These are phyloP conservation scores for Drosophila lacteicornis DNA, from an alignment of 1,140 invertebrate genomes.

Conservation along the genomic window DNA sequence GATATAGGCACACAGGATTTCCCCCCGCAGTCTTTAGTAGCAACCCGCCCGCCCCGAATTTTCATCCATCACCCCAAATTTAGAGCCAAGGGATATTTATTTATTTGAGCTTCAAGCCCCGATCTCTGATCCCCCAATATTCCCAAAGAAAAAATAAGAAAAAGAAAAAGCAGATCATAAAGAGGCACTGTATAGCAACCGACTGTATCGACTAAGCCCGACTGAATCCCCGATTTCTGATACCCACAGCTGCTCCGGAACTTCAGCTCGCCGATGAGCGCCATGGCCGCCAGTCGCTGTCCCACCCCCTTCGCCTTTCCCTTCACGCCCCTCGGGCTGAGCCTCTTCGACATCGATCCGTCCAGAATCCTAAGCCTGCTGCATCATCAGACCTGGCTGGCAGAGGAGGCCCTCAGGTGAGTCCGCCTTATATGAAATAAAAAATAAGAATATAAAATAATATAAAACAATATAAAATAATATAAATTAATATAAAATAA, in stretches of 20 bases:
- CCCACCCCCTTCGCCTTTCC: slow-evolving; percentile 83
- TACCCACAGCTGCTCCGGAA: slow-evolving; percentile 69
- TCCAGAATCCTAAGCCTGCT: slow-evolving; percentile 84
- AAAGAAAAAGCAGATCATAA: slow-evolving; percentile 4
- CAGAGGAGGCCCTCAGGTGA: slow-evolving; percentile 83
- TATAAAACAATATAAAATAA: too few species aligned
- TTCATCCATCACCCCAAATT: neutral
- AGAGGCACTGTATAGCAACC: slow-evolving; percentile 13
- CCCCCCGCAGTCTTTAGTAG: neutral
- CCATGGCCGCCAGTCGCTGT: slow-evolving; percentile 67
- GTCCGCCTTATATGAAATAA: neutral
- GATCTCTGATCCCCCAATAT: slow-evolving; percentile 6
- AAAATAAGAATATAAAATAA: neutral
- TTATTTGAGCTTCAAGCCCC: slow-evolving; percentile 6
- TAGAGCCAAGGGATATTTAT: slow-evolving; percentile 19
- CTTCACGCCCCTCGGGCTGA: slow-evolving; percentile 81
- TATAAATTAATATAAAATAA: neutral
- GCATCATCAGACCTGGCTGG: slow-evolving; percentile 84
- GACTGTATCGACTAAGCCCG: neutral
- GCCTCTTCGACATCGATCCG: slow-evolving; percentile 84
- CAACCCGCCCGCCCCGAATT: neutral
- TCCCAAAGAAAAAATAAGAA: neutral
- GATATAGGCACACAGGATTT: neutral
- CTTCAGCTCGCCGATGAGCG: slow-evolving; percentile 70
- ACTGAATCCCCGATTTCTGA: slow-evolving; percentile 4